These are phyloP conservation scores for Slavum lentiscoides DNA, from an alignment of 2,888 invertebrate species.

Conservation along the genomic window DNA sequence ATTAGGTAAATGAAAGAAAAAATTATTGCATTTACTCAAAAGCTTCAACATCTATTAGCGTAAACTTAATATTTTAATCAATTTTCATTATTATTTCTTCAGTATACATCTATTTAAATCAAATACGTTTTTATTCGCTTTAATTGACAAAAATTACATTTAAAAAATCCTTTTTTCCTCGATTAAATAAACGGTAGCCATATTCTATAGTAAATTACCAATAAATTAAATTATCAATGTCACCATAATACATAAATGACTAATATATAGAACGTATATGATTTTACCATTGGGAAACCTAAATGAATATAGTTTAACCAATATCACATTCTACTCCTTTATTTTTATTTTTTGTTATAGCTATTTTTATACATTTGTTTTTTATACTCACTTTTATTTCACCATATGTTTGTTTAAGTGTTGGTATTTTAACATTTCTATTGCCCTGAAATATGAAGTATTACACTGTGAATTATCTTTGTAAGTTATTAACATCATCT, in stretches of 20 bases:
- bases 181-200: background rate
- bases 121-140: too few species aligned
- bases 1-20: too few species aligned
- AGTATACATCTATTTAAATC: too few species aligned
- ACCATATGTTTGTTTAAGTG: conserved; percentile 22
- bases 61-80: too few species aligned
- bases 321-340: background rate
- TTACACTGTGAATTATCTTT: conserved; percentile 8
- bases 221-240: background rate
- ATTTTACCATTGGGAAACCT: background rate
- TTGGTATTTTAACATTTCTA: conserved; percentile 18
- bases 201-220: background rate
- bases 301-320: background rate
- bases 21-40: too few species aligned
- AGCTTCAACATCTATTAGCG: too few species aligned
- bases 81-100: too few species aligned
- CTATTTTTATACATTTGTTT: background rate
- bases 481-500: conserved; percentile 20
- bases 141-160: too few species aligned
- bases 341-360: background rate
- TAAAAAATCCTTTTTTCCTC: background rate
- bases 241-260: background rate
- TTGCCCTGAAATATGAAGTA: conserved; percentile 24
- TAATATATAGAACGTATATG: background rate
- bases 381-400: conserved; percentile 13